These are phyloP conservation scores for Brachionus calyciflorus DNA, from an alignment of 1,140 invertebrate genomes.

Conservation along the genomic window DNA sequence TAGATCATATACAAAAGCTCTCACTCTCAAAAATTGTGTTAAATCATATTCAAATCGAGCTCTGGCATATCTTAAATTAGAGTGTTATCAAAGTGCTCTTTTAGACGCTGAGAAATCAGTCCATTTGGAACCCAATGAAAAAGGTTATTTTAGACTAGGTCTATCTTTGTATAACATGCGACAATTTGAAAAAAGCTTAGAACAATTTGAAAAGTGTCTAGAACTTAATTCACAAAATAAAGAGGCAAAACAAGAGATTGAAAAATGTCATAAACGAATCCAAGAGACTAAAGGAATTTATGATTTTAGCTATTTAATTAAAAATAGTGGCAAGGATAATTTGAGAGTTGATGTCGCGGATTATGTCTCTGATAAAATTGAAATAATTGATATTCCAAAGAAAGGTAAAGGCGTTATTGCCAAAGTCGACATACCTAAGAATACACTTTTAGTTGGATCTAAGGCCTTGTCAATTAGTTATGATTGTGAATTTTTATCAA, in stretches of 20 bases:
- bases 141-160: constrained; percentile 28
- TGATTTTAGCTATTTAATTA: constrained; percentile 11
- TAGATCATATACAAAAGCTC: background rate
- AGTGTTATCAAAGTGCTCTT: background rate
- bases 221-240: background rate
- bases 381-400: background rate
- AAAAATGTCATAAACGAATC: constrained; percentile 17
- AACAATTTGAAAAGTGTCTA: constrained; percentile 16
- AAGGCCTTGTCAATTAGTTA: constrained; percentile 39
- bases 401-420: constrained; percentile 13
- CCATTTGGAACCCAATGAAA: background rate
- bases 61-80: constrained; percentile 23
- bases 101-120: constrained; percentile 23
- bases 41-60: constrained; percentile 18
- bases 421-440: background rate
- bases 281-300: constrained; percentile 2
- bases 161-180: constrained; percentile 5
- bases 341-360: constrained; percentile 24
- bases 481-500: background rate
- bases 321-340: background rate
- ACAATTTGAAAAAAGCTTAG: background rate
- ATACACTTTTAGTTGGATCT: constrained; percentile 27
- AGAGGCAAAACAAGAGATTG: background rate
- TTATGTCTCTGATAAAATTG: constrained; percentile 11
- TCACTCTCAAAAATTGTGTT: background rate